Conservation (phyloP, 2,888 invertebrate species). For the Stenodera caucasica region DNA sequence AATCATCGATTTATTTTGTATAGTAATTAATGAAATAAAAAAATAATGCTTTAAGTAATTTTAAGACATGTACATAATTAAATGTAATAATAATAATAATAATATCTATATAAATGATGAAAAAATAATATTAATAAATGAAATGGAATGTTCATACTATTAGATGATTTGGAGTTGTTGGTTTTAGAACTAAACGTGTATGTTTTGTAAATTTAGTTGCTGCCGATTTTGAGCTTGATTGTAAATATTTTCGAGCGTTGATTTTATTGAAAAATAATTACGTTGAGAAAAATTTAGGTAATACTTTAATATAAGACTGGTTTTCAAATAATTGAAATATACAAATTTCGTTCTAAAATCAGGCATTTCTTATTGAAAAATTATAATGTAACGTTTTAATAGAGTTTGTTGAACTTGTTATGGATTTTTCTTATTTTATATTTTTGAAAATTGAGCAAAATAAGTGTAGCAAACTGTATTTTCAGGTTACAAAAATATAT, state of each 20-base stretch:
- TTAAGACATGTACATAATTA: conserved; percentile 47
- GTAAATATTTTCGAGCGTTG: conserved; percentile 31
- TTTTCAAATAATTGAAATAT: conserved; percentile 19
- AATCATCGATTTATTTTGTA: conserved; percentile 31
- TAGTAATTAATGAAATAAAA: conserved; percentile 34
- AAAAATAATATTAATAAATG: conserved; percentile 17
- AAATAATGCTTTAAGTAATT: conserved; percentile 51
- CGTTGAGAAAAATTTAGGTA: background rate
- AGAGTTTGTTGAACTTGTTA: conserved; percentile 41
- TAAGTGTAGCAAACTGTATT: conserved; percentile 49
- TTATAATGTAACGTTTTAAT: conserved; percentile 41
- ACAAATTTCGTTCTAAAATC: conserved; percentile 35
- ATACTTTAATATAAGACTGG: conserved; percentile 35
- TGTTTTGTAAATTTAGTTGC: conserved; percentile 29
- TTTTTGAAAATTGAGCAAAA: conserved; percentile 43
- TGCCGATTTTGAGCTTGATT: conserved; percentile 33
- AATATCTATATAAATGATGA: conserved; percentile 13
- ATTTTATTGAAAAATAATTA: no score
- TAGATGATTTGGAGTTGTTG: conserved; percentile 30
- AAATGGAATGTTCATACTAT: conserved; percentile 42
- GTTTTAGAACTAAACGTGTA: conserved; percentile 32
- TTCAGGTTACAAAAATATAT: conserved; percentile 51
- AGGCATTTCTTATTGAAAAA: conserved; percentile 29
- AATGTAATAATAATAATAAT: conserved; percentile 40
- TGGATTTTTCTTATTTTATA: conserved; percentile 31